Conservation (phyloP, 1,140 invertebrate species). For the Brachionus rotundiformis region DNA sequence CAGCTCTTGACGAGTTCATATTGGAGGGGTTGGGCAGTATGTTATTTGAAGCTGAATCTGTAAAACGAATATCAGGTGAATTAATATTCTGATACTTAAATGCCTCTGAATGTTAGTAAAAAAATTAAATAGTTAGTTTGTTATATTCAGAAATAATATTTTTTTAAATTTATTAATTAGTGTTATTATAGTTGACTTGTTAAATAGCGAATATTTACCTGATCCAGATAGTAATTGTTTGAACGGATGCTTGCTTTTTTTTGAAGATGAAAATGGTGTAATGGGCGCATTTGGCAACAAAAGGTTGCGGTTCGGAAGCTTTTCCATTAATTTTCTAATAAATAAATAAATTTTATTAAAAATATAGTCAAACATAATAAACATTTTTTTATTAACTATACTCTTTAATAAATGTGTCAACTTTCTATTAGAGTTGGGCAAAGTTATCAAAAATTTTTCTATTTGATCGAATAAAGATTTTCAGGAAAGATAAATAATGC, state of each 20-base stretch:
- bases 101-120: neutral
- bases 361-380: too few relatives aligned
- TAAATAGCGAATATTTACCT: neutral
- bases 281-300: conserved; percentile 38
- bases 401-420: too few relatives aligned
- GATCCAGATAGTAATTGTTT: conserved; percentile 30
- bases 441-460: too few relatives aligned
- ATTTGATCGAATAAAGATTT: too few relatives aligned
- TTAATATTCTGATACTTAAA: conserved; percentile 36
- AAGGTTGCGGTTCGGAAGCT: conserved; percentile 19
- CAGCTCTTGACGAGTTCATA: neutral
- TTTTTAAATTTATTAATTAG: too few relatives aligned
- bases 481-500: too few relatives aligned
- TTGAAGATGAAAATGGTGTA: conserved; percentile 26
- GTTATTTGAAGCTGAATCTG: neutral
- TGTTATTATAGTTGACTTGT: too few relatives aligned
- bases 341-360: too few relatives aligned
- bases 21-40: neutral
- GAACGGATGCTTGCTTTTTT: conserved; percentile 48
- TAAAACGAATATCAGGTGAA: conserved; percentile 45
- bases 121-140: neutral
- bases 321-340: conserved; percentile 43
- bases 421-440: too few relatives aligned
- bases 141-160: too few relatives aligned
- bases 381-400: too few relatives aligned